Percentiles rank a stretch among this genome's conserved stretches.
Conservation (phyloP, 2,797 vertebrate genomes). For the Pyrocephalus nanus region DNA sequence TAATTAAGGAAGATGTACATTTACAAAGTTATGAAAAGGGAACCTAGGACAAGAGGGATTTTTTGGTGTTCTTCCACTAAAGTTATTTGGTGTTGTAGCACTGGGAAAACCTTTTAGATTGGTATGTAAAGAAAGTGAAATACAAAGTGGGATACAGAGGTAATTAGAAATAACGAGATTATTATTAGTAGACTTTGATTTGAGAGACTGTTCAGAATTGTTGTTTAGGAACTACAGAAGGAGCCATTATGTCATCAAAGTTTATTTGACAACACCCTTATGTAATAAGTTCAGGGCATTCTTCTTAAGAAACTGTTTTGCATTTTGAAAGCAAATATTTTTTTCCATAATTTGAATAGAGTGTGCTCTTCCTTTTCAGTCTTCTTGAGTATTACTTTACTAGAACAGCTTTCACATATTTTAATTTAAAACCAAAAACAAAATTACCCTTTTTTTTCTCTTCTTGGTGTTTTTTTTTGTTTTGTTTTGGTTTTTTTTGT, state of each 20-base stretch:
- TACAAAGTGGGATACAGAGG: background rate
- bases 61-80: background rate
- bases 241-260: background rate
- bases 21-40: background rate
- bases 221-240: background rate
- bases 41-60: background rate
- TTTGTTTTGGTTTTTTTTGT: too few relatives aligned
- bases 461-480: background rate
- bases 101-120: background rate
- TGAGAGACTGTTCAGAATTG: background rate
- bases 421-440: background rate
- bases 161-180: background rate
- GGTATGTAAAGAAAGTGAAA: background rate
- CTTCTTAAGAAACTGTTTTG: background rate
- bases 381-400: background rate
- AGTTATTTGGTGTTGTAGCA: background rate
- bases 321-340: background rate
- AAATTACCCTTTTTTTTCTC: background rate
- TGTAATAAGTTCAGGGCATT: background rate
- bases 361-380: background rate
- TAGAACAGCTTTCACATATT: background rate
- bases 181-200: background rate
- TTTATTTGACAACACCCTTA: background rate
- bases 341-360: background rate
- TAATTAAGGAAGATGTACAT: background rate